Percentiles rank a stretch among this genome's conserved stretches.
Conservation (phyloP, 1,140 invertebrate species). For the Sitodiplosis mosellana region DNA sequence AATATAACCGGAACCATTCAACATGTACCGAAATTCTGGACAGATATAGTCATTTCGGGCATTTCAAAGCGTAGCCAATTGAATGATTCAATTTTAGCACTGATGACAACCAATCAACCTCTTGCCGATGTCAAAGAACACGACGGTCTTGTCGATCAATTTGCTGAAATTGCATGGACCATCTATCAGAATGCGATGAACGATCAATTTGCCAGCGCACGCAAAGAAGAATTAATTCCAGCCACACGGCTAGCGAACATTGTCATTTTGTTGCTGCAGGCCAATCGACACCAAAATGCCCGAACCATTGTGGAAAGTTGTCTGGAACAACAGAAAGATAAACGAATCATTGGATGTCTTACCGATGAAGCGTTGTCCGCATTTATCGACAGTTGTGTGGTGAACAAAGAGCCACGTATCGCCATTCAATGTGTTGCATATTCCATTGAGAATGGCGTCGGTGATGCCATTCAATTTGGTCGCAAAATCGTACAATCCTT, state of each 20-base stretch:
- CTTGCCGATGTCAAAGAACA: slow-evolving; percentile 12
- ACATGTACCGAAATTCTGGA: slow-evolving; percentile 55
- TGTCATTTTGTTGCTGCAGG: too few relatives aligned
- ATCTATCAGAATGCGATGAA: slow-evolving; percentile 31
- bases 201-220: slow-evolving; percentile 18
- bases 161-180: slow-evolving; percentile 31
- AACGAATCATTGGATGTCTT: too few relatives aligned
- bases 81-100: slow-evolving; percentile 31
- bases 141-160: slow-evolving; percentile 16
- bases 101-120: slow-evolving; percentile 36
- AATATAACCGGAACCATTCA: slow-evolving; percentile 37
- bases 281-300: too few relatives aligned
- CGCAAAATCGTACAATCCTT: slow-evolving; percentile 24
- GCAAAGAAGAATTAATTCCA: slow-evolving; percentile 29
- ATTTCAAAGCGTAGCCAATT: slow-evolving; percentile 33
- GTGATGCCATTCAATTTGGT: slow-evolving; percentile 24
- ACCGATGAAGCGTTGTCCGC: too few relatives aligned
- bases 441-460: slow-evolving; percentile 30
- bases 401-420: slow-evolving; percentile 26
- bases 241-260: slow-evolving; percentile 31
- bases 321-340: too few relatives aligned
- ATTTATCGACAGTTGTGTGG: slow-evolving; percentile 29
- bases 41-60: slow-evolving; percentile 53
- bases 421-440: slow-evolving; percentile 32
- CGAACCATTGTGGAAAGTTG: too few relatives aligned